Percentiles rank a stretch among this genome's conserved stretches.
phyloP scores from a whole-genome alignment of 2,113 vertebrate genomes.

The Myanophis thanlyinensis region DNA sequence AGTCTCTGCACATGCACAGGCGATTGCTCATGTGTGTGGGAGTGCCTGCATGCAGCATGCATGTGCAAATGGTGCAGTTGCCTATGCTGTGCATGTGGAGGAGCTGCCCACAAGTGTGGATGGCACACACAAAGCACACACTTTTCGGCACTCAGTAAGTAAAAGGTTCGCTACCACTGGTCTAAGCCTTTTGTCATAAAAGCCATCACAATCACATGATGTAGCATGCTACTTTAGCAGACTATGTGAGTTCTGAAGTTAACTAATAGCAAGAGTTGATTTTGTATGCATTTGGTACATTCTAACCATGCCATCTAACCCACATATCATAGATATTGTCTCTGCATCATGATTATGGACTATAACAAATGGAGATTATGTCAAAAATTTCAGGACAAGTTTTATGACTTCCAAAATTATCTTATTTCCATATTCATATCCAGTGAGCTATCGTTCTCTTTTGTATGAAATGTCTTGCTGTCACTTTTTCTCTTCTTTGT shows the following conservation, averaged over 20 bases:
- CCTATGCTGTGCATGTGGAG: too few species aligned
- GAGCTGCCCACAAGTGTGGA: too few species aligned
- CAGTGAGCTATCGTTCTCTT: slow-evolving; percentile 13
- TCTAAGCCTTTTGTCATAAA: not conserved
- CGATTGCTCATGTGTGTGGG: too few species aligned
- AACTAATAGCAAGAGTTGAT: not conserved
- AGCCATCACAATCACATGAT: too few species aligned
- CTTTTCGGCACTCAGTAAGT: too few species aligned
- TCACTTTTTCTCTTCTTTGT: not conserved
- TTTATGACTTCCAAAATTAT: not conserved
- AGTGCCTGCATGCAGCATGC: too few species aligned
- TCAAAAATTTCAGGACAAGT: not conserved
- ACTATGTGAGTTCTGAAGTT: not conserved
- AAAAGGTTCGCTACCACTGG: too few species aligned
- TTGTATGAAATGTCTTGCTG: slow-evolving; percentile 15
- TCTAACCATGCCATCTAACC: not conserved
- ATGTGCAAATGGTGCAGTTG: too few species aligned
- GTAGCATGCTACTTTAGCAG: not conserved
- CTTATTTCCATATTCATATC: slow-evolving; percentile 1
- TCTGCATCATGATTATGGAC: not conserved
- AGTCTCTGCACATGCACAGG: too few species aligned
- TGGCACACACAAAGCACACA: too few species aligned
- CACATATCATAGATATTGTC: not conserved
- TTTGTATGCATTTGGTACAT: not conserved
- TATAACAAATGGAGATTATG: not conserved